phyloP scores from a whole-genome alignment of 2,113 vertebrate species.

The Dicaeum eximium region DNA sequence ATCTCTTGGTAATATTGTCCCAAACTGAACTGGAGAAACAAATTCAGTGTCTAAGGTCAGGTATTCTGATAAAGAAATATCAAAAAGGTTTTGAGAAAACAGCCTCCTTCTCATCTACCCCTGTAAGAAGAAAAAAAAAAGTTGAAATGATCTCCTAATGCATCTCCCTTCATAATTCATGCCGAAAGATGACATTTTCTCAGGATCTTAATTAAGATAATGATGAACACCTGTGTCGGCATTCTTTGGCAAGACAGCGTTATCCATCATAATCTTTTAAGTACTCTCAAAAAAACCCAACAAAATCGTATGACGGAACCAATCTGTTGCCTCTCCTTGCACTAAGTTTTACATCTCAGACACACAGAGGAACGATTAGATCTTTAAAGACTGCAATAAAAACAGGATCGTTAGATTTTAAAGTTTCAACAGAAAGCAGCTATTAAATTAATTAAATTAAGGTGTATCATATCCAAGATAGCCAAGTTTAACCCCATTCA shows the following conservation, averaged over 20 bases:
- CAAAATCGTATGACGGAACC: constrained; percentile 65
- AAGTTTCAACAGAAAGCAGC: constrained; percentile 69
- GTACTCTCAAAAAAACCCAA: constrained; percentile 62
- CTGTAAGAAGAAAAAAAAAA: background rate
- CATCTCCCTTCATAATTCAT: constrained; percentile 56
- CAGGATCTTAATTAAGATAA: constrained; percentile 79
- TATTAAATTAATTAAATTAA: constrained; percentile 69
- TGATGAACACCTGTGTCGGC: constrained; percentile 77
- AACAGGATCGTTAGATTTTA: constrained; percentile 66
- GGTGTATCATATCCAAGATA: background rate
- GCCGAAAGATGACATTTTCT: constrained; percentile 72
- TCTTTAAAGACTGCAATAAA: constrained; percentile 60
- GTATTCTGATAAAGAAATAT: background rate
- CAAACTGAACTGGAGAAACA: background rate
- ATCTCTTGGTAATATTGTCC: background rate
- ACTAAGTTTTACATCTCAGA: constrained; percentile 38
- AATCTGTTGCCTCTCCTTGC: constrained; percentile 70
- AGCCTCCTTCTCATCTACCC: background rate
- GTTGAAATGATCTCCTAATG: constrained; percentile 51
- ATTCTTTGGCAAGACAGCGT: constrained; percentile 75
- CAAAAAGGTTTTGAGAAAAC: background rate
- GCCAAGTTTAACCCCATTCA: background rate
- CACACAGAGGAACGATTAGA: constrained; percentile 60
- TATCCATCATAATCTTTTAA: constrained; percentile 82
- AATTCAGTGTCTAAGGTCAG: background rate